A percentile compares a stretch with the other conserved stretches of the same genome.
These are phyloP conservation scores for Smittia sp. DNA, from an alignment of 2,888 invertebrate genomes.

Conservation along the genomic window DNA sequence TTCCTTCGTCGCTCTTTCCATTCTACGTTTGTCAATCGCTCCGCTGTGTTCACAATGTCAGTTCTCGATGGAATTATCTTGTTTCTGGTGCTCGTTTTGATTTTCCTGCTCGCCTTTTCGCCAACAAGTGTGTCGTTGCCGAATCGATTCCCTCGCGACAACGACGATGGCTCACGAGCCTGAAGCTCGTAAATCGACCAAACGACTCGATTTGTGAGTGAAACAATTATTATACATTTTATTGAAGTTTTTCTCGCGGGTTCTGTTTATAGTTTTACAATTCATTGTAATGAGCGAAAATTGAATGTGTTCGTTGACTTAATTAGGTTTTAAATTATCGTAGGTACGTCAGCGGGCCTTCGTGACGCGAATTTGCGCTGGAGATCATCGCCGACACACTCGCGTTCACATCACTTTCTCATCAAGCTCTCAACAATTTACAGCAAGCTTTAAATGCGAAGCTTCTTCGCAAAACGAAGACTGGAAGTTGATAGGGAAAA, in stretches of 20 bases:
- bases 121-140: conserved; percentile 24
- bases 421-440: too few species aligned
- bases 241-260: not conserved
- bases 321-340: not conserved
- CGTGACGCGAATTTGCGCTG: too few species aligned
- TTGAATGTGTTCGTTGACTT: not conserved
- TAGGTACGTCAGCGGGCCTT: not conserved
- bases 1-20: not conserved
- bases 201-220: conserved; percentile 14
- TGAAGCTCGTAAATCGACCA: not conserved
- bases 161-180: not conserved
- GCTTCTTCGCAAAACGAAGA: too few species aligned
- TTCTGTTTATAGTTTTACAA: conserved; percentile 7
- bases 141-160: not conserved
- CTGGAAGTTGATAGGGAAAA: too few species aligned
- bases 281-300: not conserved
- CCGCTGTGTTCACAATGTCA: not conserved
- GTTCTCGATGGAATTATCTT: conserved; percentile 4
- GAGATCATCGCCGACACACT: too few species aligned
- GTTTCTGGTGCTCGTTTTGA: conserved; percentile 17
- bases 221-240: conserved; percentile 34
- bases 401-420: too few species aligned
- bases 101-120: conserved; percentile 29
- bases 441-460: too few species aligned
- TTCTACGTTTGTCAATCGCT: not conserved